Conservation (phyloP, 2,113 vertebrate species). For the Ammospiza nelsoni region DNA sequence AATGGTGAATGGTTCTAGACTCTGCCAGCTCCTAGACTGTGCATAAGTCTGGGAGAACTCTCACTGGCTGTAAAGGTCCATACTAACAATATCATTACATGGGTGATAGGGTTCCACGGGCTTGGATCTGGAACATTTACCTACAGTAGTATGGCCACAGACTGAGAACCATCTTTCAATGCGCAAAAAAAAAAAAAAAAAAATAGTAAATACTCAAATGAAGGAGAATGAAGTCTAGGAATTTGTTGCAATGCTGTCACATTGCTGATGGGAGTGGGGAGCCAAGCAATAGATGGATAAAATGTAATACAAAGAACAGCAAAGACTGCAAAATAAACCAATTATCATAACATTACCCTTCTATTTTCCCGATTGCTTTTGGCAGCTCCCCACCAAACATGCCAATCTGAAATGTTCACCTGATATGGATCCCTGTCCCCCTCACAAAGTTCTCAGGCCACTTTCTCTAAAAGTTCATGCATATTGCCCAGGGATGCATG, state of each 20-base stretch:
- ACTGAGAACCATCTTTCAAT: neutral
- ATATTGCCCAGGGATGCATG: accelerated
- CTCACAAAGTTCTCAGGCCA: neutral
- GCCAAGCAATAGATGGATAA: neutral
- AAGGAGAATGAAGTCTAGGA: neutral
- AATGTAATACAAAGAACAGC: neutral
- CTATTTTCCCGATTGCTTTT: neutral
- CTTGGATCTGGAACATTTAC: neutral
- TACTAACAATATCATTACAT: neutral
- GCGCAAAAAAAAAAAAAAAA: neutral
- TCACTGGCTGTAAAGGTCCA: neutral
- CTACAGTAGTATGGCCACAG: neutral
- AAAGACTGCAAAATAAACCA: neutral
- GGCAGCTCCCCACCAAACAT: neutral
- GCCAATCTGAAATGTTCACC: neutral
- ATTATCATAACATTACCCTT: neutral
- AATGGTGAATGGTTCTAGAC: neutral
- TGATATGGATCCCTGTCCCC: neutral
- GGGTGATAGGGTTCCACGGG: neutral
- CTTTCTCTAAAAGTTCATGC: neutral
- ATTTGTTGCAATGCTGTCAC: neutral
- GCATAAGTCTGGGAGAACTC: neutral
- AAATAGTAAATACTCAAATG: too few relatives aligned
- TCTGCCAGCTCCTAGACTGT: neutral
- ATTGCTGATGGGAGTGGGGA: neutral